Base-by-base conservation (phyloP, 2,113 vertebrate species). In the Pygathrix nemaeus region DNA sequence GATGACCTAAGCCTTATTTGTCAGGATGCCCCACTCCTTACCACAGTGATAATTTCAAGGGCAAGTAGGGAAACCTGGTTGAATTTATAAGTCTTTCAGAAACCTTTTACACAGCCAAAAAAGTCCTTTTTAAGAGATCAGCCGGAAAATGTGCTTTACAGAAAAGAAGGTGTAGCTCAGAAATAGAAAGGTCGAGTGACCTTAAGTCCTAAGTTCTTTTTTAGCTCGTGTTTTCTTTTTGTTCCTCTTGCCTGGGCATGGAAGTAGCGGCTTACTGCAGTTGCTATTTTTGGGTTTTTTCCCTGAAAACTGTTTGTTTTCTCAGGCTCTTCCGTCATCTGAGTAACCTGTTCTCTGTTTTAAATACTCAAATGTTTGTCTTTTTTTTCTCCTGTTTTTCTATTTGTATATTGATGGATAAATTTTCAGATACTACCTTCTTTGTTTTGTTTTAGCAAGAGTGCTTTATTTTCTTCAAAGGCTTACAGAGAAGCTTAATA, bases 181-280 rank as follows among this genome's bases (percentile, higher is more conserved):
- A 40, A 57, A 43, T 59, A 17, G 55, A 13, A 52, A 64, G 23
- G 8, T 14, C 5, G 13, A 1, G 8, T 61, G 43, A 35, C 8
- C 32, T 40, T 3, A 4, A 7, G 0, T 18, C 8, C 4, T 10
- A 8, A 32, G 5, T 21, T 38, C 27, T 45, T 20, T 20, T 12
- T 18, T 2, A 16, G 13, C 0, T 9, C 0, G 1, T 57, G 2
- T 66, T 10, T 38, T 59, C 50, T 40, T 68, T 59, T 30, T 16
- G n/a, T 45, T 3, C 18, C 59, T 32, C 11, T 45, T 21, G 14
- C 17, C 9, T 6, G 1, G 2, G 8, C 3, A 0, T 4, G 10
- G 25, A 0, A 1, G 48, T 2, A 8, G 13, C 11, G 2, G 11
- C 21, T 50, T 17, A 5, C 23, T 64, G 32, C 2, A 4, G 2